A percentile compares a stretch with the other conserved stretches of the same genome.
Conservation (phyloP, 2,113 vertebrate species). For the Trogon surrucura region DNA sequence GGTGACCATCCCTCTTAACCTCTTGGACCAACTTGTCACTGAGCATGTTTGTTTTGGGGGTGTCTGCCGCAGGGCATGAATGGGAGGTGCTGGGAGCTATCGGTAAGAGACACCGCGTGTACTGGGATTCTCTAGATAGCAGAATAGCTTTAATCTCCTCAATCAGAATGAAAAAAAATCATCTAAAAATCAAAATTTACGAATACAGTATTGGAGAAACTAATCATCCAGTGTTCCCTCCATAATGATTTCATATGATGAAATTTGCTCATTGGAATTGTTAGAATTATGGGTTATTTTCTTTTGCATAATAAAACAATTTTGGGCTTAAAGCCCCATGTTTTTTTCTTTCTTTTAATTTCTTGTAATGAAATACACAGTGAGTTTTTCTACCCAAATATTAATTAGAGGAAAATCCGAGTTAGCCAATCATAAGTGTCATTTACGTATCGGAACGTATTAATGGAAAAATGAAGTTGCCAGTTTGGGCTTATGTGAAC, state of each 20-base stretch:
- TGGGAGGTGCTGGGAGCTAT: neutral
- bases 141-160: neutral
- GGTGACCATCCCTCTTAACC: neutral
- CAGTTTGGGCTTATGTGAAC: neutral
- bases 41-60: neutral
- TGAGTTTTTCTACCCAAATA: neutral
- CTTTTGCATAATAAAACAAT: neutral
- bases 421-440: neutral
- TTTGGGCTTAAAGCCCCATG: neutral
- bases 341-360: neutral
- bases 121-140: neutral
- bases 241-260: neutral
- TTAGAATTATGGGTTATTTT: neutral
- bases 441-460: neutral
- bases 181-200: neutral
- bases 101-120: neutral
- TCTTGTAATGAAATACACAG: neutral
- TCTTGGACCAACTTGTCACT: fast-evolving
- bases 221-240: neutral
- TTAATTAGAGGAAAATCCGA: neutral
- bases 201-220: neutral
- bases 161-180: neutral
- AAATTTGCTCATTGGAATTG: neutral
- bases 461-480: neutral
- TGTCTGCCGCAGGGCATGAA: neutral